Conservation (phyloP, 2,113 vertebrate species). For the Mormoops blainvillei region DNA sequence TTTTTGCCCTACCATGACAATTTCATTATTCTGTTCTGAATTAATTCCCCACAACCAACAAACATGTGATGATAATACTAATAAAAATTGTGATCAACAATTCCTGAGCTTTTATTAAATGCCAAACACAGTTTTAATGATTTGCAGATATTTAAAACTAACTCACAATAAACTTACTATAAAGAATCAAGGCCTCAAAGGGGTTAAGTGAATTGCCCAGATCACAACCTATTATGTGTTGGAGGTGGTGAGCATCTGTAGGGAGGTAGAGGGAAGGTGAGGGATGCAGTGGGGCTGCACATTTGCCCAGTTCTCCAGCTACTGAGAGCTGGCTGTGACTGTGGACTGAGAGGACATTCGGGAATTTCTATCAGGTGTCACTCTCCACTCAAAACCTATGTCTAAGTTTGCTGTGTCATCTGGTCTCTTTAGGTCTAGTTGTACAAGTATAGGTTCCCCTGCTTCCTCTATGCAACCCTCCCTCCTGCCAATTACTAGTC, state of each 20-base stretch:
- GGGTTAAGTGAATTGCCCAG: not conserved
- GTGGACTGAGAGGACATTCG: not conserved
- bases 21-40: not conserved
- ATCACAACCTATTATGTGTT: not conserved
- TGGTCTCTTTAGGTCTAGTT: not conserved
- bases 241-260: not conserved
- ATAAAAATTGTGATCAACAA: not conserved
- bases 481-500: not conserved
- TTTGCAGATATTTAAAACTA: not conserved
- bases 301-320: not conserved
- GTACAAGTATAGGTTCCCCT: not conserved
- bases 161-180: not conserved
- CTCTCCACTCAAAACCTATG: not conserved
- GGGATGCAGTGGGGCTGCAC: fast-evolving
- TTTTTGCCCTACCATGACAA: not conserved
- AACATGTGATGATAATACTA: not conserved
- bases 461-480: not conserved
- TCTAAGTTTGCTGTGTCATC: not conserved
- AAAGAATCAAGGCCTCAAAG: not conserved
- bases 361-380: not conserved
- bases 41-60: not conserved
- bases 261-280: not conserved
- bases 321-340: not conserved
- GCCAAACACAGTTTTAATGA: not conserved
- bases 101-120: not conserved